Conservation (phyloP, 2,113 vertebrate genomes). For the Neoarius graeffei region DNA sequence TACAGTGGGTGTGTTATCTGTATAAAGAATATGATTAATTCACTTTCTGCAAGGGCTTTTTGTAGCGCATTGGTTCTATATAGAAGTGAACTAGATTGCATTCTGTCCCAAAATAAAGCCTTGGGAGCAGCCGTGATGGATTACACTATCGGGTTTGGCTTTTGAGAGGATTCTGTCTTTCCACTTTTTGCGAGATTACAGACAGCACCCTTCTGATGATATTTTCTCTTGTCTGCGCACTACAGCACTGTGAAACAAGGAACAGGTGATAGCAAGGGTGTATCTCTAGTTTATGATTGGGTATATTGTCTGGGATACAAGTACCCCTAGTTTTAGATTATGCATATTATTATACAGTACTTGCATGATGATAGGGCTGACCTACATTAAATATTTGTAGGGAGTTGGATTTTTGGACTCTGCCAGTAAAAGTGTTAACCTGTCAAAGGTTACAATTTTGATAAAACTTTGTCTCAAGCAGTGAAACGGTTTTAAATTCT, state of each 20-base stretch:
- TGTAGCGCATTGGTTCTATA: constrained; percentile 35
- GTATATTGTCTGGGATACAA: background rate
- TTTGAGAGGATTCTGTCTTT: constrained; percentile 15
- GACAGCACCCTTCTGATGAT: background rate
- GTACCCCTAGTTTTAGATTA: background rate
- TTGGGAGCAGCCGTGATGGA: constrained; percentile 3
- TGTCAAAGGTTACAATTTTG: background rate
- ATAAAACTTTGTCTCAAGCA: background rate
- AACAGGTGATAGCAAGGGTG: background rate
- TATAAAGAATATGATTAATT: constrained; percentile 8
- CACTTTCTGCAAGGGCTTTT: constrained; percentile 16
- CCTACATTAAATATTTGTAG: background rate
- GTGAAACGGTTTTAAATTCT: background rate
- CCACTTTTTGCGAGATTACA: constrained; percentile 2
- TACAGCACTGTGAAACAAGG: background rate
- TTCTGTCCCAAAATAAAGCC: constrained; percentile 25
- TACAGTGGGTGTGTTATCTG: constrained; percentile 2
- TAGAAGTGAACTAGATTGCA: constrained; percentile 48
- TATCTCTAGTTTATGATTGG: background rate
- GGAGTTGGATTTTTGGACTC: background rate
- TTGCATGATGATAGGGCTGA: background rate
- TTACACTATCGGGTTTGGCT: constrained; percentile 24
- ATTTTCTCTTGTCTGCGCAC: background rate
- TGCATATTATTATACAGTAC: background rate
- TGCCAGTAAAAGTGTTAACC: background rate